Evolutionary conservation across 2,113 vertebrate species (phyloP), one percentile per base, ranked within the genome.

Genomic region (Colossoma macropomum): DNA sequence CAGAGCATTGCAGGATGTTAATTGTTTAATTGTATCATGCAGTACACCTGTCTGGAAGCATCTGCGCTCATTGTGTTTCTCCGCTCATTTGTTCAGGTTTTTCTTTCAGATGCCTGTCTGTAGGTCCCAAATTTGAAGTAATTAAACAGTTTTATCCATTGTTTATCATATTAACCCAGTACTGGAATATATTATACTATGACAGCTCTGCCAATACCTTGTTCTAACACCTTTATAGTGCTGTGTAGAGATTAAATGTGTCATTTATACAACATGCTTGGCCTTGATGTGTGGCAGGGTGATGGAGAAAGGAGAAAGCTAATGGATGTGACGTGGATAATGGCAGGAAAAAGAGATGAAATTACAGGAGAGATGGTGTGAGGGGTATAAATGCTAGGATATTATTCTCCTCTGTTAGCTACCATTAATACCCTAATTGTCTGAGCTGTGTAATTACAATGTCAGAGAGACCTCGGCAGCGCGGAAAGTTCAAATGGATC

Each of bases 371-470:
- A 69, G 50, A 75, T 62, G 54, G 54, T 32, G 38, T 75, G n/a
- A 83, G 52, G 34, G 38, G 16, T 54, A 73, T 80, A 54, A 83
- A 60, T 78, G 48, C 77, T 50, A 77, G 25, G 62, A 54, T 86
- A 89, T 87, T 84, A 83, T 63, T 78, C 28, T 63, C 30, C 52
- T 84, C 48, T 85, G 56, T 79, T 86, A 62, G 68, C 81, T 74
- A 70, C 50, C 85, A 71, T 73, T 88, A 87, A 89, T 82, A 52
- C 81, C 54, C 62, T 91, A 86, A 91, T 91, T 90, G 70, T 77
- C 1, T 15, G 16, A 85, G 70, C 68, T 30, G 80, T 90, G 88
- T 90, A 90, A 90, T 87, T 88, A 87, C 85, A 80, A 41, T 87
- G 66, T 89, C 85, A 87, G 81, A 73, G 73, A 71, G 30, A 84